Conservation (phyloP, 2,797 vertebrate species). For the Paedocypris micromegethes region DNA sequence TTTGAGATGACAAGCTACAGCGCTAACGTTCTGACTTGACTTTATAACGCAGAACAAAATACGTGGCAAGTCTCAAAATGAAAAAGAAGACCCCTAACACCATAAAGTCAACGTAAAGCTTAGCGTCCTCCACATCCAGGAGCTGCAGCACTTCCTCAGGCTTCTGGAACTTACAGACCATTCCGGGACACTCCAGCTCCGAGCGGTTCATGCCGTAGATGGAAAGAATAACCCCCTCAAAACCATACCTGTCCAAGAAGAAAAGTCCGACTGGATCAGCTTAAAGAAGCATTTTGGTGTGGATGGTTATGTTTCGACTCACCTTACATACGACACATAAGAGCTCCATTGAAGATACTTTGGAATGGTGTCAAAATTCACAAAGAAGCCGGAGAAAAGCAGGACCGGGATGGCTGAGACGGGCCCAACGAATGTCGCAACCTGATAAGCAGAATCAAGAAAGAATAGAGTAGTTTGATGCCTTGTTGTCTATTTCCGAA, state of each 20-base stretch:
- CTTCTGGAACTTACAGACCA: conserved; percentile 85
- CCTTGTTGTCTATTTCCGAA: too few relatives aligned
- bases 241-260: conserved; percentile 80
- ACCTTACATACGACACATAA: conserved; percentile 97
- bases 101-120: conserved; percentile 95
- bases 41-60: conserved; percentile 92
- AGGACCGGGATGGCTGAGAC: conserved; percentile 94
- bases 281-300: background rate
- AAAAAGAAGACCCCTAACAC: conserved; percentile 90
- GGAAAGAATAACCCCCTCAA: conserved; percentile 92
- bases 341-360: conserved; percentile 98
- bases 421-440: conserved; percentile 93
- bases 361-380: conserved; percentile 98
- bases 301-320: conserved; percentile 24
- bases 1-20: conserved; percentile 4
- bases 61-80: conserved; percentile 85
- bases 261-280: background rate
- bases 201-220: conserved; percentile 96
- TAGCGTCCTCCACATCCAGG: conserved; percentile 89
- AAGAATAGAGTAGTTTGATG: too few relatives aligned
- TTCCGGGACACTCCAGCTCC: conserved; percentile 79
- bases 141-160: conserved; percentile 86
- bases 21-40: conserved; percentile 91
- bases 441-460: conserved; percentile 61
- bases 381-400: conserved; percentile 97